Conservation (phyloP, 2,797 vertebrate genomes). For the Poecilia gillii region DNA sequence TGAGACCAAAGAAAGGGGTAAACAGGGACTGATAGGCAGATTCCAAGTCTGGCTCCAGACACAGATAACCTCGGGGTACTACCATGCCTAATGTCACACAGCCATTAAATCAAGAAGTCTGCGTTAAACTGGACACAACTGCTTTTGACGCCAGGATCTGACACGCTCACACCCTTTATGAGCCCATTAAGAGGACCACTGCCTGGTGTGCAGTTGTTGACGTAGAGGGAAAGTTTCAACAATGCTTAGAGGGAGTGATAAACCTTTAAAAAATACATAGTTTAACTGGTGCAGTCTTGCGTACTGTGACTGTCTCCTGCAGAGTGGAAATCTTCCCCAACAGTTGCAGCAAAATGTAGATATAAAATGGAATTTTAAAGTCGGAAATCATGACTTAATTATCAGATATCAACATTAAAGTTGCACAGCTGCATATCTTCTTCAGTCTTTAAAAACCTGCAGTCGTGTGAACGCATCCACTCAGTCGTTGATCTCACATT, state of each 20-base stretch:
- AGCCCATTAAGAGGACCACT: slow-evolving; percentile 58
- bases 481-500: background rate
- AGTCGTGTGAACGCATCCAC: background rate
- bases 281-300: background rate
- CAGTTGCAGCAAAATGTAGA: background rate
- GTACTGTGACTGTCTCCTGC: background rate
- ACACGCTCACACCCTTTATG: slow-evolving; percentile 63
- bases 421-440: background rate
- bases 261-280: slow-evolving; percentile 34
- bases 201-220: slow-evolving; percentile 46
- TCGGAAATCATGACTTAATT: background rate
- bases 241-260: slow-evolving; percentile 50
- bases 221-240: slow-evolving; percentile 59
- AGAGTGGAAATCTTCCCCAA: background rate
- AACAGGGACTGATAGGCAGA: slow-evolving; percentile 55
- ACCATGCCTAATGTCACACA: slow-evolving; percentile 58
- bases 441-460: background rate
- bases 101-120: slow-evolving; percentile 68
- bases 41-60: slow-evolving; percentile 74
- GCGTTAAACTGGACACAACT: slow-evolving; percentile 59
- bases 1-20: slow-evolving; percentile 30
- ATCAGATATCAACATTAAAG: background rate
- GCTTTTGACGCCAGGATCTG: slow-evolving; percentile 57
- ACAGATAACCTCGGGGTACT: slow-evolving; percentile 72
- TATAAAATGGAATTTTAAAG: background rate